Conservation (phyloP, 2,797 vertebrate species). For the Sphenodon punctatus region DNA sequence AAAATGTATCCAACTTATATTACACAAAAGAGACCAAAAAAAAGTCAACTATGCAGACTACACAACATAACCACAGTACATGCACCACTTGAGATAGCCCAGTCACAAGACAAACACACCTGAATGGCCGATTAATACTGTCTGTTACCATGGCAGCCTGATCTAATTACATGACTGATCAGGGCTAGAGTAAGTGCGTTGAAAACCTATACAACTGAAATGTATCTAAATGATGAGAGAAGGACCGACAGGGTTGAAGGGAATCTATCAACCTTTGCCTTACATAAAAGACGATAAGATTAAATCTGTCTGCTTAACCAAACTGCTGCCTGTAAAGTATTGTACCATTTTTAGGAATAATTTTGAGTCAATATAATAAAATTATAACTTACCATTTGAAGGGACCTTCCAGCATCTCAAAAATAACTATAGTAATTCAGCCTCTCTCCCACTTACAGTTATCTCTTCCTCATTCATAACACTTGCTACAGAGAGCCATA, state of each 20-base stretch:
- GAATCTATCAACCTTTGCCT: conserved; percentile 61
- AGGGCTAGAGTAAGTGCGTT: conserved; percentile 70
- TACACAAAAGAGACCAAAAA: conserved; percentile 22
- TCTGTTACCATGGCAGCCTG: conserved; percentile 84
- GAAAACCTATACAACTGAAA: conserved; percentile 75
- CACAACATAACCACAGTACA: conserved; percentile 6
- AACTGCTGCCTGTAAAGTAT: conserved; percentile 43
- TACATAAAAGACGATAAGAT: conserved; percentile 38
- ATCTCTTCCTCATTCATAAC: conserved; percentile 61
- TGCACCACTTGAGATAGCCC: conserved; percentile 50
- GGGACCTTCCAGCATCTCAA: conserved; percentile 46
- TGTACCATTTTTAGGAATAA: neutral
- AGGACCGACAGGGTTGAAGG: neutral
- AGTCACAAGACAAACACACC: conserved; percentile 73
- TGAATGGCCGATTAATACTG: conserved; percentile 77
- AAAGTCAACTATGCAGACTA: conserved; percentile 6
- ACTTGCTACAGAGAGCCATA: conserved; percentile 25
- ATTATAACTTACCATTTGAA: conserved; percentile 56
- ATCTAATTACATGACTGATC: conserved; percentile 83
- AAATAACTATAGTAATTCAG: conserved; percentile 54
- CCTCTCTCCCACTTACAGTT: conserved; percentile 55
- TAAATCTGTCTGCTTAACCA: conserved; percentile 12
- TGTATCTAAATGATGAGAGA: conserved; percentile 65
- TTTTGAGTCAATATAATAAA: conserved; percentile 37
- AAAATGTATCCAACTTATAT: too few relatives aligned